Evolutionary conservation across 2,113 vertebrate genomes (phyloP).

Genomic region (Antigone vipio): DNA sequence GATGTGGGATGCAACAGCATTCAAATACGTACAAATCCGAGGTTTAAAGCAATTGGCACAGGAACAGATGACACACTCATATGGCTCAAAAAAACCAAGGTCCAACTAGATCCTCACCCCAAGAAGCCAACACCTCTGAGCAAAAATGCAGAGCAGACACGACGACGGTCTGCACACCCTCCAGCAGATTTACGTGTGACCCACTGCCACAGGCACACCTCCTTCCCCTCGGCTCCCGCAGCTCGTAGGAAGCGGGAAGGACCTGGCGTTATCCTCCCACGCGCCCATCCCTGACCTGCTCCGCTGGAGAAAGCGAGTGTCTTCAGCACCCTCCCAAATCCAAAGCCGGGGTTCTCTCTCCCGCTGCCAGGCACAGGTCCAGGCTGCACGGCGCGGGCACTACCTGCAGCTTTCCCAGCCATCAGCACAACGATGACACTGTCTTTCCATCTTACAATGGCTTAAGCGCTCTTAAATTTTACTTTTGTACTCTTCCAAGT

Average conservation of each 20-base stretch:
- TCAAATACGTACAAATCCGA: not conserved
- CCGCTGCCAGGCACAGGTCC: not conserved
- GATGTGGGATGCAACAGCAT: not conserved
- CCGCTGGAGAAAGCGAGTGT: accelerated
- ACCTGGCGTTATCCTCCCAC: accelerated
- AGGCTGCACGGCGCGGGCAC: accelerated
- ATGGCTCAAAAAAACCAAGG: not conserved
- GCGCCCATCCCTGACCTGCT: not conserved
- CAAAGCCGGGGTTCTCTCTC: accelerated
- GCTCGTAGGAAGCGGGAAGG: accelerated
- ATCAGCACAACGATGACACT: not conserved
- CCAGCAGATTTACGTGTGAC: not conserved
- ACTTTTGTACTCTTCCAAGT: not conserved
- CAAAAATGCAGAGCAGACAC: accelerated
- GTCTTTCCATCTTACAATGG: not conserved
- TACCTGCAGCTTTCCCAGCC: not conserved
- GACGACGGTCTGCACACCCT: accelerated
- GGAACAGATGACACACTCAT: not conserved
- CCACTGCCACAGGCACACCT: not conserved
- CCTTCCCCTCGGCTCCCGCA: not conserved
- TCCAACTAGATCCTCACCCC: not conserved
- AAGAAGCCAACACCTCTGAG: not conserved
- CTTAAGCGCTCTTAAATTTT: not conserved
- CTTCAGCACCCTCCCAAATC: not conserved
- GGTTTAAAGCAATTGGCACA: not conserved